Evolutionary conservation across 1,140 invertebrate genomes (phyloP), one percentile per base, ranked within the genome.

Genomic region (Rhagoletis pomonella): DNA sequence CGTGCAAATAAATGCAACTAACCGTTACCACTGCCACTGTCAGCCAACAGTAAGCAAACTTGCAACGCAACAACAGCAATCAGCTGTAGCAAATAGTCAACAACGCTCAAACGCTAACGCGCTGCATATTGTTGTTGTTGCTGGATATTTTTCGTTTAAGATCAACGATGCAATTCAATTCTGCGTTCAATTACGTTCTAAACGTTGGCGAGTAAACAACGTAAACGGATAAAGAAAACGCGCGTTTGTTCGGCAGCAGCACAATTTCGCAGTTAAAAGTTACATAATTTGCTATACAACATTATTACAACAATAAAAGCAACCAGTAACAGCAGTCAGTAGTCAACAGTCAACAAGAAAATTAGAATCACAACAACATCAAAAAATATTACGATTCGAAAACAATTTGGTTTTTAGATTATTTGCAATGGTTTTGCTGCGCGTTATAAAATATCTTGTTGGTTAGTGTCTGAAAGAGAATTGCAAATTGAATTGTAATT

Each of bases 101-200:
- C 47, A 58, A 55, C 6, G 55, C 4, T 19, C 47, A 14, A 44
- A 4, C 29, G n/a, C 73, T 1, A 55, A 7, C 10, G 50, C 10
- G 44, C 17, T 64, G 62, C 17, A 17, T 17, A 4, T 17, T 10
- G 62, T 39, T 39, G 4, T 39, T 67, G 17, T 12, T 58, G 44
- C n/a, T 58, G 17, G 0, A 19, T 81, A 44, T 60, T 85, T 85
- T 62, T 62, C 2, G 14, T 42, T 85, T 85, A 85, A 85, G 50
- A 85, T 85, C 90, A 89, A 86, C 81, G 88, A 87, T 91, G 91
- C 88, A 89, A 88, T 90, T 89, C 67, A 88, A 89, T 86, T 89
- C 90, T 88, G 87, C 69, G 88, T 88, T 92, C 90, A 92, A 92
- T 92, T 92, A 89, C 89, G 88, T 92, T 92, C 90, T 92, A 91